Evolutionary conservation across 2,797 vertebrate genomes (phyloP), one percentile per base, ranked within the genome.

Genomic region (Monodelphis domestica): DNA sequence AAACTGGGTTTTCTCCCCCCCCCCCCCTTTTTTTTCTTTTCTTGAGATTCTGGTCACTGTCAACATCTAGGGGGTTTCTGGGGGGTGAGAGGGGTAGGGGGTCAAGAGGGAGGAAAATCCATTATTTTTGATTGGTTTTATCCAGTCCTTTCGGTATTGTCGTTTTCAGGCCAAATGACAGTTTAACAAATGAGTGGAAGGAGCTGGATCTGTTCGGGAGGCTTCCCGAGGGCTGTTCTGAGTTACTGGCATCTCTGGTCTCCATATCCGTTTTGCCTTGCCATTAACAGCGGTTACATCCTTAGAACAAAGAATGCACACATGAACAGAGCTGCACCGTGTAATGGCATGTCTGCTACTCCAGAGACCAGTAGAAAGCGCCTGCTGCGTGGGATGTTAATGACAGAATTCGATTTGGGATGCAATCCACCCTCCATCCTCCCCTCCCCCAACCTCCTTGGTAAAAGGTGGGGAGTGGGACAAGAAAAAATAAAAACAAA

Each of bases 251-350:
- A 29, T 59, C 97, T 97, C 97, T 97, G 97, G 97, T 96, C 94
- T 94, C 92, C 57, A 51, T 1, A 93, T 88, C 96, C 91, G 92
- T 38, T n/a, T 59, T 55, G 90, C 92, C 87, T 55, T n/a, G 93
- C 95, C 92, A 89, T 87, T n/a, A 94, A 93, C 91, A 91, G 95
- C 97, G 96, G 97, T 97, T 95, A 96, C 96, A 96, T 95, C 96
- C 92, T 95, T 89, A 94, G 95, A 97, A 97, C 97, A 97, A 97
- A 97, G 97, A 88, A 91, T 94, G 94, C 96, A 89, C 91, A 95
- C 93, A 95, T 94, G 95, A 96, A 97, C 90, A 92, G 95, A 96
- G 92, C 94, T 97, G 92, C 95, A 95, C 93, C 96, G 96, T 93
- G 78, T 90, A 87, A 17, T 94, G 95, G 96, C 96, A 97, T 90